Evolutionary conservation across 2,888 invertebrate species (phyloP).

Genomic region (Desoria tigrina): DNA sequence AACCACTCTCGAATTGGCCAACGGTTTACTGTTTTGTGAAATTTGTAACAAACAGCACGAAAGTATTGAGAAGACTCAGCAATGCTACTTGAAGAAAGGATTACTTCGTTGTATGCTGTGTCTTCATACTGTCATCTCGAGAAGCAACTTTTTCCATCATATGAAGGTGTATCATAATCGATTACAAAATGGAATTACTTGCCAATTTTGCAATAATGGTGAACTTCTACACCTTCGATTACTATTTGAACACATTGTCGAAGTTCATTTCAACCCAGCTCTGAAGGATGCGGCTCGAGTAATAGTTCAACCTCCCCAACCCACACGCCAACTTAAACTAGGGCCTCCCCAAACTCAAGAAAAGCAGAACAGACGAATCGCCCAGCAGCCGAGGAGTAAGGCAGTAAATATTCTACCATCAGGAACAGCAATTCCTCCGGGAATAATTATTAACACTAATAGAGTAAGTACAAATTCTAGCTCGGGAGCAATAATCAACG

Average conservation of each 20-base stretch:
- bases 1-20: constrained; percentile 32
- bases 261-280: constrained; percentile 29
- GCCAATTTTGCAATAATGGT: constrained; percentile 33
- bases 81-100: constrained; percentile 30
- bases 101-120: constrained; percentile 40
- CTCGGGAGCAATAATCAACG: too few relatives aligned
- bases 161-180: constrained; percentile 31
- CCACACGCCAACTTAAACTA: too few relatives aligned
- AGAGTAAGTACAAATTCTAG: too few relatives aligned
- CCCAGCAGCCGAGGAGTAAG: too few relatives aligned
- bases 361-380: too few relatives aligned
- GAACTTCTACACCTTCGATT: constrained; percentile 19
- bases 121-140: constrained; percentile 27
- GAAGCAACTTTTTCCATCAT: constrained; percentile 32
- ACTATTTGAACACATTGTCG: constrained; percentile 37
- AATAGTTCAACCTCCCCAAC: too few relatives aligned
- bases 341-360: too few relatives aligned
- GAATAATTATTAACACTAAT: too few relatives aligned
- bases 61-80: constrained; percentile 29
- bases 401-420: too few relatives aligned
- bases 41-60: constrained; percentile 29
- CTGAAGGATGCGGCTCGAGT: constrained; percentile 13
- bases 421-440: too few relatives aligned
- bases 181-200: constrained; percentile 24
- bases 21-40: constrained; percentile 29